These are phyloP conservation scores for Furcula furcula DNA, from an alignment of 2,888 invertebrate species.

Conservation along the genomic window DNA sequence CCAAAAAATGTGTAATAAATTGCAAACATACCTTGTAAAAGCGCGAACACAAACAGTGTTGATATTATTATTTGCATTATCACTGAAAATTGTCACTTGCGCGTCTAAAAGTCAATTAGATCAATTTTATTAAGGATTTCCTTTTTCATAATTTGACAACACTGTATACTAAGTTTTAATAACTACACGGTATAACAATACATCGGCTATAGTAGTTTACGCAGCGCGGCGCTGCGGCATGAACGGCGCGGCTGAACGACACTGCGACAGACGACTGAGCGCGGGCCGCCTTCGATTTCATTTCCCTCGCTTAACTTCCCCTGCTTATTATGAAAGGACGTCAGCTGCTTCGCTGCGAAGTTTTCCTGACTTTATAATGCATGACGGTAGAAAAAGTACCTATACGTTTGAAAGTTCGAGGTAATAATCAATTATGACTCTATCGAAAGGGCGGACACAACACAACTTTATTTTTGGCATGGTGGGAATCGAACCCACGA, in stretches of 20 bases:
- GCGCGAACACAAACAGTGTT: conserved; percentile 42
- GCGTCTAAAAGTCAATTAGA: neutral
- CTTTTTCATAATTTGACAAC: conserved; percentile 1
- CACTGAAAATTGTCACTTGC: conserved; percentile 22
- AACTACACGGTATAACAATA: conserved; percentile 9
- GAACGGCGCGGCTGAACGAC: conserved; percentile 34
- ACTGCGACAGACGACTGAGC: conserved; percentile 56
- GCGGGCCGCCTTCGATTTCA: conserved; percentile 39
- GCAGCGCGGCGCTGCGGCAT: conserved; percentile 24
- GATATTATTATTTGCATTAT: conserved; percentile 33
- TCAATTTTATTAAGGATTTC: neutral
- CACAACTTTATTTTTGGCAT: no score
- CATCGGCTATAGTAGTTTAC: conserved; percentile 5
- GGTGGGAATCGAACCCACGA: no score
- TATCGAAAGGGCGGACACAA: no score
- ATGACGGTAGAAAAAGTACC: conserved; percentile 13
- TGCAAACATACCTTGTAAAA: conserved; percentile 59
- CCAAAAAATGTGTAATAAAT: conserved; percentile 2
- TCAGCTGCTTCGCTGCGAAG: conserved; percentile 57
- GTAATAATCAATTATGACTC: no score
- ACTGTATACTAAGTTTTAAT: conserved; percentile 16
- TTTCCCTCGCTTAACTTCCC: conserved; percentile 65
- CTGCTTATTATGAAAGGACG: conserved; percentile 53
- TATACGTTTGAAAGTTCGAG: no score
- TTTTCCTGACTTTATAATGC: conserved; percentile 53